Evolutionary conservation across 92 coral and sea anemone genomes (phyloP).

Genomic region (Phymanthus crucifer): DNA sequence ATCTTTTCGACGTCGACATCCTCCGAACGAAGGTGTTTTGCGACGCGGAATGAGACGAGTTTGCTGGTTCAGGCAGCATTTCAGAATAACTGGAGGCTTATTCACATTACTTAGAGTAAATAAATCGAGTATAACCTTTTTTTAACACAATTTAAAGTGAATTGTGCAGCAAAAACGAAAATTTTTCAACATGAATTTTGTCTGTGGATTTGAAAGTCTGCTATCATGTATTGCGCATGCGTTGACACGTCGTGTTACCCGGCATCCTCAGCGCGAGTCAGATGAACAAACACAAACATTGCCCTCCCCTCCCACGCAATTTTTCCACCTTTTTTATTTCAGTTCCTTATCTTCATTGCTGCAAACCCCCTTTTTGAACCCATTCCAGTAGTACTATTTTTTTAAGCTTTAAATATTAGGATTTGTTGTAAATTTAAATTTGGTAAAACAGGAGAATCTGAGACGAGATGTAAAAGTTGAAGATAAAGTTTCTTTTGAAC

Average conservation of each 20-base stretch:
- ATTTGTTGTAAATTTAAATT: too few relatives aligned
- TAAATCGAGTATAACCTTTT: not conserved
- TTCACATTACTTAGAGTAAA: not conserved
- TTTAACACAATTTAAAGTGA: not conserved
- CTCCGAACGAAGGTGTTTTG: slow-evolving; percentile 67
- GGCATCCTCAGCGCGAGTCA: slow-evolving; percentile 42
- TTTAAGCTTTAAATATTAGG: too few relatives aligned
- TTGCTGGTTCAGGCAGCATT: slow-evolving; percentile 78
- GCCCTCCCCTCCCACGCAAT: too few relatives aligned
- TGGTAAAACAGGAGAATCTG: too few relatives aligned
- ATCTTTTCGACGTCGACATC: slow-evolving; percentile 79
- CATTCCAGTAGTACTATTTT: too few relatives aligned
- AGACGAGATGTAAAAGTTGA: too few relatives aligned
- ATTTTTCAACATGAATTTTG: not conserved
- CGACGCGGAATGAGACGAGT: slow-evolving; percentile 66
- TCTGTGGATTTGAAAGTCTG: too few relatives aligned
- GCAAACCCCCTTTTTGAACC: too few relatives aligned
- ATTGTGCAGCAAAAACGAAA: slow-evolving; percentile 8
- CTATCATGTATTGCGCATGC: slow-evolving; percentile 63
- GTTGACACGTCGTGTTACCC: slow-evolving; percentile 88
- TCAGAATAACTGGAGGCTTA: not conserved
- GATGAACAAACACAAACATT: not conserved
- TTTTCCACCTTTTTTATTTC: too few relatives aligned
- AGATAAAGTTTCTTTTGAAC: too few relatives aligned
- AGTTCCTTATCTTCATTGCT: too few relatives aligned